Conservation (phyloP, 1,140 invertebrate genomes). For the Pseudomyrmex concolor region DNA sequence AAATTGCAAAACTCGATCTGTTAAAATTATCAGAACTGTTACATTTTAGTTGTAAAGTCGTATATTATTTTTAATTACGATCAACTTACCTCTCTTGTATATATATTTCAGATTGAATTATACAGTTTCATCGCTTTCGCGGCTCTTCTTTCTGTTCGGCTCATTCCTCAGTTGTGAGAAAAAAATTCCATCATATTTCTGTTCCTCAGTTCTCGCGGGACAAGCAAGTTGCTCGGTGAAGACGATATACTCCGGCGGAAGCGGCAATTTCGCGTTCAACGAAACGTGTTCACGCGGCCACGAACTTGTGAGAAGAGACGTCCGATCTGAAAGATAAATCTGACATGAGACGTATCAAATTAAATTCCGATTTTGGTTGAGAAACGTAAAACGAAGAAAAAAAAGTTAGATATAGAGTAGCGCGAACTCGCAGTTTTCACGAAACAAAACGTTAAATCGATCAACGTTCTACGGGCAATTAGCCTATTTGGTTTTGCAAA, state of each 20-base stretch:
- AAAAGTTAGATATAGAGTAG: not conserved
- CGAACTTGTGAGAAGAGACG: not conserved
- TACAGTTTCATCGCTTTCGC: not conserved
- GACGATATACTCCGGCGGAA: slow-evolving; percentile 2
- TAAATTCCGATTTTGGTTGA: not conserved
- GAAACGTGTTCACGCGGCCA: slow-evolving; percentile 21
- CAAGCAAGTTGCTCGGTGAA: not conserved
- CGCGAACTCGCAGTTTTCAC: no score
- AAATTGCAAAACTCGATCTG: not conserved
- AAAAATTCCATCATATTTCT: slow-evolving; percentile 1
- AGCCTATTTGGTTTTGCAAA: no score
- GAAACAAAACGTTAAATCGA: no score
- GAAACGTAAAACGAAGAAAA: not conserved
- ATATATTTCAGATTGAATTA: not conserved
- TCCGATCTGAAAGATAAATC: slow-evolving; percentile 40
- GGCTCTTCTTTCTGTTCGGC: not conserved
- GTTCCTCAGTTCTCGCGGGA: not conserved
- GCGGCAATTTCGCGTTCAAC: not conserved
- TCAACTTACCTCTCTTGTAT: slow-evolving; percentile 15
- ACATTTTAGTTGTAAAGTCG: not conserved
- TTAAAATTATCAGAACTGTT: not conserved
- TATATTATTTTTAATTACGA: not conserved
- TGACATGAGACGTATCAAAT: slow-evolving; percentile 26
- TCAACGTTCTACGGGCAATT: no score
- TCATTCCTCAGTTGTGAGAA: not conserved